phyloP scores from a whole-genome alignment of 2,113 vertebrate species.

The Eclectus roratus region DNA sequence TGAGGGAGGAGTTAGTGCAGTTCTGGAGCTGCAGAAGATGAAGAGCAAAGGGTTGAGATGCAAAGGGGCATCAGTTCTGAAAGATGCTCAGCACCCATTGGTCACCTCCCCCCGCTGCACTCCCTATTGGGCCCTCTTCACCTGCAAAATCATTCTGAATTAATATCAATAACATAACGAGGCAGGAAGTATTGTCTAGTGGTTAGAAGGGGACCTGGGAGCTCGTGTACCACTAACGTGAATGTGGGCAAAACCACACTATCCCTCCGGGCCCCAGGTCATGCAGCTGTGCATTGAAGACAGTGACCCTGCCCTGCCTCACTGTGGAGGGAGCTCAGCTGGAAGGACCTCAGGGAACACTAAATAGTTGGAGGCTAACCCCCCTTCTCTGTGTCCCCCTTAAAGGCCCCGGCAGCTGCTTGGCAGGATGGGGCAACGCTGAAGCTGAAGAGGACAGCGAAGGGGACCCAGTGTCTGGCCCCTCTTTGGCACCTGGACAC shows the following conservation, averaged over 20 bases:
- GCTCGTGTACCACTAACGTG: neutral
- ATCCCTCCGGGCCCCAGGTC: neutral
- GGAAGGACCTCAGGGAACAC: neutral
- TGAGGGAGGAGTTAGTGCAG: constrained; percentile 57
- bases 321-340: rapidly evolving
- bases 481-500: neutral
- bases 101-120: neutral
- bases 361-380: neutral
- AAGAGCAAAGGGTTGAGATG: neutral
- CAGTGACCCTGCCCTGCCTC: neutral
- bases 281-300: neutral
- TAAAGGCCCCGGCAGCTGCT: neutral
- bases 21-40: neutral
- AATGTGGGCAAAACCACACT: constrained; percentile 41
- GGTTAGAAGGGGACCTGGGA: constrained; percentile 20
- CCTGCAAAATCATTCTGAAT: constrained; percentile 22
- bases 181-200: constrained; percentile 53
- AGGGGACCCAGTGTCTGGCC: neutral
- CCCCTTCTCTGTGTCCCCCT: rapidly evolving
- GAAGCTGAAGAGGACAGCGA: rapidly evolving
- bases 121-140: neutral
- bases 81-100: constrained; percentile 56
- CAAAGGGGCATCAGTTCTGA: constrained; percentile 38
- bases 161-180: constrained; percentile 13
- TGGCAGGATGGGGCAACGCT: neutral